Evolutionary conservation across 2,888 invertebrate species (phyloP), one percentile per base, ranked within the genome.

Genomic region (Apomyelois bistriatella): DNA sequence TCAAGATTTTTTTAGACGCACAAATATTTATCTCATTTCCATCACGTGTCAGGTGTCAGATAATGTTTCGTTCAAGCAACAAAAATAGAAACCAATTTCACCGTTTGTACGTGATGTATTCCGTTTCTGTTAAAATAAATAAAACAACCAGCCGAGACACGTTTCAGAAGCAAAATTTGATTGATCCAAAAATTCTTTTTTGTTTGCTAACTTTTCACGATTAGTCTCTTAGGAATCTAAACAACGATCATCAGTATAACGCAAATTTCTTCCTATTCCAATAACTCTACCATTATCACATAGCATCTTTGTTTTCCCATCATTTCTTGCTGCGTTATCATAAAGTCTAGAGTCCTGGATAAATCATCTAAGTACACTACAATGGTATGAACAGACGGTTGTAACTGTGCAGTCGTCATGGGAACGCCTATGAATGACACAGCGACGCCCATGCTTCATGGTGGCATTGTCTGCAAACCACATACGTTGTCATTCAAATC

Each of bases 391-490:
- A 61, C 63, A 62, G 68, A 70, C 70, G 69, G 75, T 73, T 74
- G 70, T 65, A 82, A 81, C 82, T 77, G 75, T 77, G 68, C 63
- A 68, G 65, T 68, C 73, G 78, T 78, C 79, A 82, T 82, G 82
- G 79, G 82, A 82, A 80, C 71, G 70, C 64, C 61, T 60, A 57
- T 65, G 64, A 65, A 66, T 66, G 60, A 51, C 53, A 54, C 54
- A 53, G 47, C 65, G 64, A 66, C 68, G 65, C 66, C 73, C 70
- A 67, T 65, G 57, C 52, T 63, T 65, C 59, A 62, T 64, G 57
- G 59, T 64, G 66, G 68, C 61, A 59, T 58, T 57, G 47, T 61
- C 56, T 55, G 52, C 42, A 42, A 64, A 57, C 55, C 53, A 56
- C 51, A 48, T 47, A 30, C 30, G 38, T 13, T 30, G 37, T 16